Evolutionary conservation across 2,888 invertebrate species (phyloP), one percentile per base, ranked within the genome.

Genomic region (Drosophila flavopinicola): DNA sequence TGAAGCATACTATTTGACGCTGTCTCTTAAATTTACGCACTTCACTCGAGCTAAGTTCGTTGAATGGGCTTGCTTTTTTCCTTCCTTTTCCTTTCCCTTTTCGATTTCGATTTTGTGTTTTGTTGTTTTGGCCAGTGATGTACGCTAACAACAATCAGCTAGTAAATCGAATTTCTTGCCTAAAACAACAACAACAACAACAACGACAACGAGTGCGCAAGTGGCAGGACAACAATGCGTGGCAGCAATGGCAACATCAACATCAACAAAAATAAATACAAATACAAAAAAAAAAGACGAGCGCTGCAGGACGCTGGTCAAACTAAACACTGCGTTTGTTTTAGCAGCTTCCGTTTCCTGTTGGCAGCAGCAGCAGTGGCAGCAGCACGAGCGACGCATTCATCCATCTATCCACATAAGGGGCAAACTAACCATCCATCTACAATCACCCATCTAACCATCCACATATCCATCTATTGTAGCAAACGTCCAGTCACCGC

Each of bases 301-400:
- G 33, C 42, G 13, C 37, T 58, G 60, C 58, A 58, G 63, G 76
- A 63, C 71, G 58, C 66, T 63, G 59, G 49, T 68, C 78, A 77
- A 85, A 69, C 83, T 82, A 83, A 83, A 79, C 79, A 85, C 70
- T 69, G 67, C 85, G 79, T 84, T 84, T 84, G 83, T 85, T 85
- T 85, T 84, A 84, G 83, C 73, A 78, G 79, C 83, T 85, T 84
- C 83, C 79, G 83, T 72, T 84, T 84, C 83, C 83, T 79, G 83
- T 73, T 69, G 45, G 39, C 60, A 67, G 59, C 63, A 68, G 29
- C 41, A 65, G 13, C 47, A 32, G 10, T 24, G 13, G 37, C 48
- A 27, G 44, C 42, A 37, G 52, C 71, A 6, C 44, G 9, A 66
- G 41, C 61, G 38, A 52, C 41, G 63, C 75, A 66, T 57, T 66